phyloP scores from a whole-genome alignment of 2,797 vertebrate species.

The Rallus crepitans region DNA sequence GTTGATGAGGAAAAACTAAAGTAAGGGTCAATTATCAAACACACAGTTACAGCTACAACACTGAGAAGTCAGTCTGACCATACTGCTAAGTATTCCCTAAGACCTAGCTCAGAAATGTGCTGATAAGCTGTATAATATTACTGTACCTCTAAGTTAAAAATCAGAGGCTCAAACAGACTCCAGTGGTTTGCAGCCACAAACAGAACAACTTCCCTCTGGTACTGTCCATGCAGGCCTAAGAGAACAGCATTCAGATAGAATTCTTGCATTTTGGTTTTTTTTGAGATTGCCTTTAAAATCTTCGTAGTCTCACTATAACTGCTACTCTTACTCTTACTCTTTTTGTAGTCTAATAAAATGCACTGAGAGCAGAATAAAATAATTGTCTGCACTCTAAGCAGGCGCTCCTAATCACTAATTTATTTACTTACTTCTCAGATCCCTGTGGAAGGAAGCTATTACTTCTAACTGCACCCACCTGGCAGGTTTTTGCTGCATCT shows the following conservation, averaged over 20 bases:
- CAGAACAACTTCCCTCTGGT: neutral
- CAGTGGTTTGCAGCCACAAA: neutral
- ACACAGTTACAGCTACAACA: neutral
- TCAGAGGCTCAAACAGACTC: neutral
- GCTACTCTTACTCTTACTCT: neutral
- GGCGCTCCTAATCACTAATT: conserved; percentile 9
- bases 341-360: neutral
- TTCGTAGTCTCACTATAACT: neutral
- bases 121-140: neutral
- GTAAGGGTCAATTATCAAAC: neutral
- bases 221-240: neutral
- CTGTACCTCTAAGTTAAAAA: neutral
- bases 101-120: neutral
- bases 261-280: neutral
- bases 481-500: conserved; percentile 60
- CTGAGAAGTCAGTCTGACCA: neutral
- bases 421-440: conserved; percentile 21
- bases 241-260: neutral
- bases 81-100: neutral
- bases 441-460: conserved; percentile 46
- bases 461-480: conserved; percentile 10
- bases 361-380: conserved; percentile 16
- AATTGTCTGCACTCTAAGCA: conserved; percentile 11
- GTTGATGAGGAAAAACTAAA: neutral
- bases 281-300: neutral